Base-by-base conservation (phyloP, 1,140 invertebrate species). In the Archivesica marissinica region DNA sequence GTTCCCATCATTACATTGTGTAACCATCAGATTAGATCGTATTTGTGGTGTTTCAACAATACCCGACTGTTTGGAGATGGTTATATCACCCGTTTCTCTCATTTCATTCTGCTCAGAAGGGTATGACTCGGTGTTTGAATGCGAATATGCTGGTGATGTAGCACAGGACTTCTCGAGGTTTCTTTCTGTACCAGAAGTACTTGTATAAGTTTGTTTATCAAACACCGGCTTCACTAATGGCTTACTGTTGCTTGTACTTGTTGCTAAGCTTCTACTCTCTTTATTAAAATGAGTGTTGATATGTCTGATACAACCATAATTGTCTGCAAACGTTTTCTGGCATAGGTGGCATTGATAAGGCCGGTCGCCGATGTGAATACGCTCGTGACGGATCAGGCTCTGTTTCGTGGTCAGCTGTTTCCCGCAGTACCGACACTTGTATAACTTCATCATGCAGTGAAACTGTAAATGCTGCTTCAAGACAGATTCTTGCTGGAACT, bases 281-380 rank as follows among this genome's bases (percentile, higher is more conserved):
- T 81, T 81, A 35, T 30, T 72, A 35, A 72, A 81, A 28, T 81
- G 79, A 25, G 64, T 81, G 39, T 79, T 79, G 13, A 82, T 76
- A 72, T 87, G 86, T 33, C 78, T 44, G 23, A 83, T 77, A 41
- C 80, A 82, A 33, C 74, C 66, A 17, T 76, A 61, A 30, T 77
- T 77, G 30, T 83, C 74, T 25, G 85, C 66, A 52, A 86, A 86
- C 13, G 72, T 76, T 56, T 86, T 81, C 47, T 77, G 54, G 39
- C 85, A 86, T 4, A 86, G 38, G 50, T 66, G 38, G 72, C 85
- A 86, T 25, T 66, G 52, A 33, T 70, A 86, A n/a, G 85, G 85
- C 23, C 64, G 30, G 47, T 86, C 77, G 23, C 85, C 85, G 33
- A 78, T 52, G 25, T 86, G 85, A n/a, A 82, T 82, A 17, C 85